Percentiles rank a stretch among this genome's conserved stretches.
These are phyloP conservation scores for Drosophila erecta DNA, from an alignment of 1,140 invertebrate genomes.

Conservation along the genomic window DNA sequence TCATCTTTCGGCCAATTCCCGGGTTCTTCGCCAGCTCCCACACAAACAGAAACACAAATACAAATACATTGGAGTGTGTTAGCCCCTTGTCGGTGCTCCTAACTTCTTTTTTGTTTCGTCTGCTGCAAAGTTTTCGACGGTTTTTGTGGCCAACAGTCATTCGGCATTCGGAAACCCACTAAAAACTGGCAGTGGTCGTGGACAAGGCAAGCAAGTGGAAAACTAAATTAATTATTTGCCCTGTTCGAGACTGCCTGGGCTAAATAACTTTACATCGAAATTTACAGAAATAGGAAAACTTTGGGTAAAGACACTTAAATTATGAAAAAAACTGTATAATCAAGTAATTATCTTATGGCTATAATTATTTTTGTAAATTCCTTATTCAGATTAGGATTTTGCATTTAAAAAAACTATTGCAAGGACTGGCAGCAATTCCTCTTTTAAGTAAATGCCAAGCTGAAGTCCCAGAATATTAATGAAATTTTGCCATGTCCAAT, in stretches of 20 bases:
- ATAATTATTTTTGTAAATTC: no score
- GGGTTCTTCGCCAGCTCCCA: conserved; percentile 31
- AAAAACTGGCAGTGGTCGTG: conserved; percentile 48
- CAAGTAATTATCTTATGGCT: no score
- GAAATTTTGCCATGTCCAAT: conserved; percentile 39
- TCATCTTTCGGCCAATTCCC: conserved; percentile 16
- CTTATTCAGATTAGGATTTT: neutral
- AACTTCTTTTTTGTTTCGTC: conserved; percentile 32
- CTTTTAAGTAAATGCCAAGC: neutral
- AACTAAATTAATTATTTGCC: conserved; percentile 57
- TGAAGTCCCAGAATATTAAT: conserved; percentile 40
- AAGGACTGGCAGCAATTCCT: neutral
- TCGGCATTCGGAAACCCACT: conserved; percentile 72
- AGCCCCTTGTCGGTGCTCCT: conserved; percentile 19
- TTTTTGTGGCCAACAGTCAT: conserved; percentile 51
- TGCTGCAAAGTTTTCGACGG: conserved; percentile 44
- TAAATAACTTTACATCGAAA: conserved; percentile 7
- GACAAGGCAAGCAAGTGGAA: conserved; percentile 12
- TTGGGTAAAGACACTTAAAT: neutral
- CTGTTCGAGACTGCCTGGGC: conserved; percentile 1
- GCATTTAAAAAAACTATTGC: neutral
- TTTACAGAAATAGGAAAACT: neutral
- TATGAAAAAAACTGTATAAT: neutral
- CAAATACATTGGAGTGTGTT: conserved; percentile 7
- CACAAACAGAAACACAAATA: conserved; percentile 15